Evolutionary conservation across 1,140 invertebrate genomes (phyloP).

Genomic region (Nephila pilipes): DNA sequence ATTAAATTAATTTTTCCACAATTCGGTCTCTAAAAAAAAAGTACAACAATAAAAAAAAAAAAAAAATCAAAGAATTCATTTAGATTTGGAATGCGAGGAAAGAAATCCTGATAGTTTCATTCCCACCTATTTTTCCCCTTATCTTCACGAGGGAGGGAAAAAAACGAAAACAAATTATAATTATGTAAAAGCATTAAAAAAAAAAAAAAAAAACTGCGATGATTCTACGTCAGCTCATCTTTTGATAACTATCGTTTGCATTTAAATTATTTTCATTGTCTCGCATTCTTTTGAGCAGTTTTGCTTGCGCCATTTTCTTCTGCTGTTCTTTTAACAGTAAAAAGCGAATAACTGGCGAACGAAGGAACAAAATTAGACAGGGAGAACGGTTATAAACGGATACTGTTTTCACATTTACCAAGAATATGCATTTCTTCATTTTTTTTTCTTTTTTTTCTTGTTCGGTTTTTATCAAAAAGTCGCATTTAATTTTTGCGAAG

Average conservation of each 20-base stretch:
- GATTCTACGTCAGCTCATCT: slow-evolving; percentile 49
- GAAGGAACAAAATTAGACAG: slow-evolving; percentile 32
- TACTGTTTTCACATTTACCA: background rate
- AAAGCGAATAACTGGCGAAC: background rate
- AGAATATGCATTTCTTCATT: background rate
- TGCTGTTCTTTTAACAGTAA: background rate
- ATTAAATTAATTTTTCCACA: slow-evolving; percentile 69
- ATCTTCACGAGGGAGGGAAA: background rate
- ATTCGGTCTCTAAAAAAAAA: slow-evolving; percentile 1
- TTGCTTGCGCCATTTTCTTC: background rate
- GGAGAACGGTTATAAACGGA: background rate
- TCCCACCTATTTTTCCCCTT: background rate
- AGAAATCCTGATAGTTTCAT: slow-evolving; percentile 64
- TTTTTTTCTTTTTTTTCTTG: background rate
- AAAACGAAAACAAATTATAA: slow-evolving; percentile 67
- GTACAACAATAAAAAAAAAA: slow-evolving; percentile 17
- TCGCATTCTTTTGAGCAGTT: slow-evolving; percentile 27
- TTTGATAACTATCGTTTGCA: slow-evolving; percentile 72
- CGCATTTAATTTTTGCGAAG: background rate
- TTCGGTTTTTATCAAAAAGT: background rate
- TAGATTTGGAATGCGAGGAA: slow-evolving; percentile 56
- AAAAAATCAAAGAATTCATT: slow-evolving; percentile 48
- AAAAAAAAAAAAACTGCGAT: background rate
- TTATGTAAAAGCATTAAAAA: slow-evolving; percentile 16
- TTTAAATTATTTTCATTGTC: slow-evolving; percentile 73